Base-by-base conservation (phyloP, 1,140 invertebrate species). In the Euwallacea similis region DNA sequence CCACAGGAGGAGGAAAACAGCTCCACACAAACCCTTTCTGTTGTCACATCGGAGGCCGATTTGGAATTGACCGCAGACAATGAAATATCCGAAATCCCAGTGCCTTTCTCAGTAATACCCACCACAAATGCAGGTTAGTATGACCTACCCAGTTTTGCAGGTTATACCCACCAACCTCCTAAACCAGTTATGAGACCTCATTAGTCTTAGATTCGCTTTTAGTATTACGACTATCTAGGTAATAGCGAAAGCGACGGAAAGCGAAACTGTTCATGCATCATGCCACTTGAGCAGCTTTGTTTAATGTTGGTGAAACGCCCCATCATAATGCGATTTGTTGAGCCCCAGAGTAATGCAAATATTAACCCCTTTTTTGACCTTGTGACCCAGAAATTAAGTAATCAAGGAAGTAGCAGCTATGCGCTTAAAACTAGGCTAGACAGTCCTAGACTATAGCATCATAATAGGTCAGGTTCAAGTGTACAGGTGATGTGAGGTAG, bases 401-500 rank as follows among this genome's bases (percentile, higher is more conserved):
- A 60, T 44, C 43, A 68, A 60, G 55, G 3, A 46, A 16, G 9
- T 76, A 73, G 21, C 74, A 75, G 74, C 71, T 76, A 73, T 77
- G 74, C 73, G 73, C 66, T 67, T 64, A 70, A 53, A 70, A 70
- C 11, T 70, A 70, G 69, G 69, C 62, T 42, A 71, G 66, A 50
- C 55, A 66, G 41, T 42, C 66, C 69, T 70, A 69, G 67, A 13
- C 21, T 71, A 62, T 61, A 65, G 61, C 75, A 76, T 33, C 21
- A 33, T 80, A 77, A 76, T 78, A 79, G 79, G 79, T 79, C 77
- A 79, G 77, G 79, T 80, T 80, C 79, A 80, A 80, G 78, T 78
- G 71, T 71, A 72, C 79, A 80, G 77, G 78, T 80, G 79, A 73
- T 78, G 76, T 68, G 46, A 15, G 71, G n/a, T 66, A 66, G 69